A percentile compares a stretch with the other conserved stretches of the same genome.
phyloP scores from a whole-genome alignment of 2,113 vertebrate genomes.

The Lepus americanus region DNA sequence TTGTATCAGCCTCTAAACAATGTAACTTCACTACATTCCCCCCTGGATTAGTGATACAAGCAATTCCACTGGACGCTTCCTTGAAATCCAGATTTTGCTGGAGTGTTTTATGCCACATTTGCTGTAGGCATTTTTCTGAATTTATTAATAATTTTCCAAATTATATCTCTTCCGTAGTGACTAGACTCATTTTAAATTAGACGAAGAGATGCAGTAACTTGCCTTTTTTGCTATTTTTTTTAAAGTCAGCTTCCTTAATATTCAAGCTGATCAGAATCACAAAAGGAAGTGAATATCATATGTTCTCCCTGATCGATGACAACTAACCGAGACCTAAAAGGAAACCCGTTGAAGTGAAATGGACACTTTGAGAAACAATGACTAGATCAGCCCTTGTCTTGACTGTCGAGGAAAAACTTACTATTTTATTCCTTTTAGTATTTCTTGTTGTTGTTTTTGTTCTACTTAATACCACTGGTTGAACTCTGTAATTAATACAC shows the following conservation, averaged over 20 bases:
- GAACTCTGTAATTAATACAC: no score
- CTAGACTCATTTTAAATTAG: not conserved
- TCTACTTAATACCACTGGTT: no score
- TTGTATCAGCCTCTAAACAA: not conserved
- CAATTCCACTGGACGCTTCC: not conserved
- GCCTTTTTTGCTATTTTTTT: not conserved
- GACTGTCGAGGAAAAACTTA: no score
- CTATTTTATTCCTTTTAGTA: no score
- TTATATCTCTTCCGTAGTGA: not conserved
- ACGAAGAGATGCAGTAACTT: not conserved
- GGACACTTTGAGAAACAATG: no score
- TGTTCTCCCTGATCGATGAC: no score
- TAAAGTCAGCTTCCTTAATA: not conserved
- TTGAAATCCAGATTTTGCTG: not conserved
- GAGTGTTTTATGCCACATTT: not conserved
- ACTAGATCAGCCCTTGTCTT: no score
- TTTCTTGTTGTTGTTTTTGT: no score
- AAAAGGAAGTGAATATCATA: no score
- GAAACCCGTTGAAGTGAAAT: no score
- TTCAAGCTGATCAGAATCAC: not conserved
- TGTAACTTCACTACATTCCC: not conserved
- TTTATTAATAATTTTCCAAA: constrained; percentile 41
- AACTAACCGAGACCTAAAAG: no score
- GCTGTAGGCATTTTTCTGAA: not conserved
- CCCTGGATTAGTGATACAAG: constrained; percentile 22